Percentiles rank a stretch among this genome's conserved stretches.
Evolutionary conservation across 2,113 vertebrate genomes (phyloP).

Genomic region (Mustela nigripes): DNA sequence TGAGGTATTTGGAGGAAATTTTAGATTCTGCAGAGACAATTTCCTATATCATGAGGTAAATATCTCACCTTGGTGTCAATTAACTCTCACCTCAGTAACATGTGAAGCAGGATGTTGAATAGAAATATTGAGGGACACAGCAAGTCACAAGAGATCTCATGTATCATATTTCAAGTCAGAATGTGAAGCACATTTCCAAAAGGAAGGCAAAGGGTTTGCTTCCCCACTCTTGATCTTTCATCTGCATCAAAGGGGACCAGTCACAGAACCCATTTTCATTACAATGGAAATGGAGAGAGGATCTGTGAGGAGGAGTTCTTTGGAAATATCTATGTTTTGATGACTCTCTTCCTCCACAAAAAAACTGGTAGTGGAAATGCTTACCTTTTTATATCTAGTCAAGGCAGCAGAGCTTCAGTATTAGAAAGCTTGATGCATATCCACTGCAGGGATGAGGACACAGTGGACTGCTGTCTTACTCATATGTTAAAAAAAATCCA

Average conservation of each 20-base stretch:
- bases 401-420: background rate
- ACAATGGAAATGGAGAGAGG: background rate
- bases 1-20: background rate
- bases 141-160: background rate
- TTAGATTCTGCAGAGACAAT: background rate
- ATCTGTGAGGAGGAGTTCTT: background rate
- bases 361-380: background rate
- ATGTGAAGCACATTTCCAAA: slow-evolving; percentile 12
- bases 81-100: background rate
- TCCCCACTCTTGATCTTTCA: background rate
- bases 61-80: background rate
- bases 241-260: background rate
- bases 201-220: background rate
- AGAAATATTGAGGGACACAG: background rate
- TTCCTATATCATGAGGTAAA: background rate
- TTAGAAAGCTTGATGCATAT: background rate
- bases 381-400: background rate
- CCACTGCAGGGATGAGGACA: background rate
- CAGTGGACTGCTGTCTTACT: background rate
- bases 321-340: background rate
- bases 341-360: background rate
- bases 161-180: background rate
- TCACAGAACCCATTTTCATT: background rate
- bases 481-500: background rate
- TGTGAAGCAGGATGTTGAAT: background rate